Evolutionary conservation across 2,797 vertebrate genomes (phyloP), one percentile per base, ranked within the genome.

Genomic region (Cirrhinus mrigala): DNA sequence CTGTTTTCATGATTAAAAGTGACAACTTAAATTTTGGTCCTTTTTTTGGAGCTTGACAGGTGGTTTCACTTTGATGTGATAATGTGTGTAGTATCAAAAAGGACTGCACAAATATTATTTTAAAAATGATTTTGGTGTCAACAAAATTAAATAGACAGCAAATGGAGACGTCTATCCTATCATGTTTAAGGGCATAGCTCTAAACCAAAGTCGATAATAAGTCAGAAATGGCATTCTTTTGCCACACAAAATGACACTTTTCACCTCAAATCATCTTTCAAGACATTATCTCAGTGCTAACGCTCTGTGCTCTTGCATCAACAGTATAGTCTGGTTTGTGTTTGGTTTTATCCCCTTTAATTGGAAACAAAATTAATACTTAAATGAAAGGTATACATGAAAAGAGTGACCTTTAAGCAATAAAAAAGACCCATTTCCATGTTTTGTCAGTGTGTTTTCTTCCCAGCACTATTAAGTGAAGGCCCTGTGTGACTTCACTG

Each of bases 401-500:
- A 37, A 37, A 37, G 5, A 48, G 12, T n/a, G 37, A 33, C 7
- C 27, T 66, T 66, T 8, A 66, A 33, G 16, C 14, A 27, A 70
- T 70, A 27, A 73, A 74, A 12, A 14, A 44, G 12, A 16, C 33
- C 33, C 3, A 52, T 24, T 60, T 78, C 22, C 7, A 10, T 33
- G 33, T 58, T 60, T 77, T 44, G 20, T 24, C 54, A 1, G 4
- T 60, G 56, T 44, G 37, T 27, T 62, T 78, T 79, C 75, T 78
- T 44, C 37, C 33, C 33, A 1, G 4, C 33, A 0, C 12, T 60
- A 24, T 60, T 29, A 40, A 56, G 22, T 29, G 40, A 46, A 40
- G 16, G 12, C 20, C 84, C 81, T 74, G 33, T 85, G 85, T 85
- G 79, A 89, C 93, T 92, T 91, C 91, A 85, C 90, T 89, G 91